Base-by-base conservation (phyloP, 2,797 vertebrate genomes). In the Champsocephalus gunnari region DNA sequence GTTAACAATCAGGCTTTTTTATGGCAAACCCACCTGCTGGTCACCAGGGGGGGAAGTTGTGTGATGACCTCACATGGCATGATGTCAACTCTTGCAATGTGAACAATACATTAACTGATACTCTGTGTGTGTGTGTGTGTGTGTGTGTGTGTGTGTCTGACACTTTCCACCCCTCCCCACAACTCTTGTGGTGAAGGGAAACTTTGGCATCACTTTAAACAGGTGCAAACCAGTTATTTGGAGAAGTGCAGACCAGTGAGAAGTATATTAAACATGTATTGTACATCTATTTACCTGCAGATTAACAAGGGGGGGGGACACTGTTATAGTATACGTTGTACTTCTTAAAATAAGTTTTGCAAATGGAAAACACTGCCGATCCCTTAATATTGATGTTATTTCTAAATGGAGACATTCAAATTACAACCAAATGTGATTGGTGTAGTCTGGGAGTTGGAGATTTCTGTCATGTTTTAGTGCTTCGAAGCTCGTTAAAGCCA, bases 51-150 rank as follows among this genome's bases (percentile, higher is more conserved):
- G 54, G 69, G 74, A 94, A 94, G 74, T 87, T 87, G 94, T 93
- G 93, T 4, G 11, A 68, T 80, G 95, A 97, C 94, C 95, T 97
- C 96, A 96, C 93, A 88, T 91, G 88, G 92, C 92, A 94, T 94
- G 92, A 95, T 93, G 94, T 96, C 96, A 96, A 88, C 93, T 82
- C 91, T 94, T 90, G 93, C 91, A 94, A 92, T 17, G 77, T 92
- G 94, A 96, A 96, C 96, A 97, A 96, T 95, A 91, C 92, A 90
- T 93, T 89, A 95, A 94, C 84, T 89, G 92, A 91, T 82, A 94
- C 94, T 94, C 75, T 59, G 47, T 79, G n/a, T 69, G 53, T 68
- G 60, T 66, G 19, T 61, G 48, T 45, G 32, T 49, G 50, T 4
- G 43, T 56, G 38, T 47, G 50, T 45, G 16, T 14, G 55, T 94